Percentiles rank a stretch among this genome's conserved stretches.
Evolutionary conservation across 2,888 invertebrate species (phyloP).

Genomic region (Melanophora roralis): DNA sequence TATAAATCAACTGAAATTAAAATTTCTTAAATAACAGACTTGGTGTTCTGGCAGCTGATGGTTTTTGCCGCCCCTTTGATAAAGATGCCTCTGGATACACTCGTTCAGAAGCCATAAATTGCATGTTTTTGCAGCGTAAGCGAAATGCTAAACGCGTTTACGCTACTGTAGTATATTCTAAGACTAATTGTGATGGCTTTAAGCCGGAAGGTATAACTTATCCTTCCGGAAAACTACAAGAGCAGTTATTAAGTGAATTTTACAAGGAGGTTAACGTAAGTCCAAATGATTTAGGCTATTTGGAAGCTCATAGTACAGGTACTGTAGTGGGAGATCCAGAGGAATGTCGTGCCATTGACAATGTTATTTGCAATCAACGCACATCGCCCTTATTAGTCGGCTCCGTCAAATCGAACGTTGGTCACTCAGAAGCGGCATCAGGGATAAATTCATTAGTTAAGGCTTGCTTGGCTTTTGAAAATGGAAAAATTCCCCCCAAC

Average conservation of each 20-base stretch:
- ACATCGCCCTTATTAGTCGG: constrained; percentile 88
- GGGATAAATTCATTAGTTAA: constrained; percentile 90
- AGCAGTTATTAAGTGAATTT: constrained; percentile 81
- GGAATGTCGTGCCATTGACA: constrained; percentile 89
- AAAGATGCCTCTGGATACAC: constrained; percentile 88
- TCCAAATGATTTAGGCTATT: constrained; percentile 83
- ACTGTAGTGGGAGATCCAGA: constrained; percentile 94
- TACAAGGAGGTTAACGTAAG: constrained; percentile 84
- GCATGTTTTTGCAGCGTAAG: constrained; percentile 84
- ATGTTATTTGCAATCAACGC: constrained; percentile 86
- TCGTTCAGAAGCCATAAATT: constrained; percentile 87
- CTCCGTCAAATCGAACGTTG: constrained; percentile 95
- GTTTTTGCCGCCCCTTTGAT: constrained; percentile 94
- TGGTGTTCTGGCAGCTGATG: constrained; percentile 89
- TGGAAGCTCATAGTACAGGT: constrained; percentile 93
- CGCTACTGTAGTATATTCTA: constrained; percentile 85
- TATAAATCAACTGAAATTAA: background rate
- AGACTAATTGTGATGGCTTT: constrained; percentile 89
- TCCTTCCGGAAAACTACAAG: constrained; percentile 82
- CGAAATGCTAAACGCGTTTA: constrained; percentile 83
- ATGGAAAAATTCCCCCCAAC: constrained; percentile 89
- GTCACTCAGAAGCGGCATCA: constrained; percentile 93
- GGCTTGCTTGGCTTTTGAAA: constrained; percentile 88
- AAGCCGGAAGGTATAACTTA: constrained; percentile 84
- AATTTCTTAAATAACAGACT: constrained; percentile 77